Evolutionary conservation across 2,797 vertebrate genomes (phyloP).

Genomic region (Varecia variegata): DNA sequence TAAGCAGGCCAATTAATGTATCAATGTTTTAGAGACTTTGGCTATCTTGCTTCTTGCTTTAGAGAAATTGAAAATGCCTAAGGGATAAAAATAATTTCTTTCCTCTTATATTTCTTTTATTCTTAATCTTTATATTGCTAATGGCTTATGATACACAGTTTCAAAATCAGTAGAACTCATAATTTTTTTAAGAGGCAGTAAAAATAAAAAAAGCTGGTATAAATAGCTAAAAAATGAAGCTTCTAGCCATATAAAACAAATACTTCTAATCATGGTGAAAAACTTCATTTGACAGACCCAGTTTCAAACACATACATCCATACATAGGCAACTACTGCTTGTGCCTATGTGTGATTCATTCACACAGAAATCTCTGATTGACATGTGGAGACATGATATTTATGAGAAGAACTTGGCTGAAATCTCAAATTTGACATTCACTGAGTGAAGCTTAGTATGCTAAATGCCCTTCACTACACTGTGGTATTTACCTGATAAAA

Average conservation of each 20-base stretch:
- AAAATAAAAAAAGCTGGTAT: neutral
- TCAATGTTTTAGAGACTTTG: neutral
- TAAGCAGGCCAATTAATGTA: conserved; percentile 31
- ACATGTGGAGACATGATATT: neutral
- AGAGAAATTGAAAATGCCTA: conserved; percentile 1
- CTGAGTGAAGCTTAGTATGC: neutral
- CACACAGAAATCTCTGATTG: neutral
- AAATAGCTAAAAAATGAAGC: neutral
- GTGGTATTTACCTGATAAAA: neutral
- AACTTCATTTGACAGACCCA: neutral
- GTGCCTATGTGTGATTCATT: neutral
- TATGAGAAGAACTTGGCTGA: conserved; percentile 41
- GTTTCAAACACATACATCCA: neutral
- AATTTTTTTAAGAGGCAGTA: neutral
- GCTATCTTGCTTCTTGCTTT: neutral
- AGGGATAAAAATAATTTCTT: neutral
- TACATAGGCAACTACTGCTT: neutral
- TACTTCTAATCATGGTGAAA: neutral
- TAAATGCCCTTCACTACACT: neutral
- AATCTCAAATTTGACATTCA: conserved; percentile 31
- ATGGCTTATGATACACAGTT: neutral
- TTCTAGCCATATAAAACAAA: neutral
- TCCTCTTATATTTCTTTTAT: conserved; percentile 21
- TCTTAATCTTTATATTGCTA: conserved; percentile 31
- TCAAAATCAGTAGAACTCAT: neutral